Evolutionary conservation across 2,797 vertebrate species (phyloP), one percentile per base, ranked within the genome.

Genomic region (Prionace glauca): DNA sequence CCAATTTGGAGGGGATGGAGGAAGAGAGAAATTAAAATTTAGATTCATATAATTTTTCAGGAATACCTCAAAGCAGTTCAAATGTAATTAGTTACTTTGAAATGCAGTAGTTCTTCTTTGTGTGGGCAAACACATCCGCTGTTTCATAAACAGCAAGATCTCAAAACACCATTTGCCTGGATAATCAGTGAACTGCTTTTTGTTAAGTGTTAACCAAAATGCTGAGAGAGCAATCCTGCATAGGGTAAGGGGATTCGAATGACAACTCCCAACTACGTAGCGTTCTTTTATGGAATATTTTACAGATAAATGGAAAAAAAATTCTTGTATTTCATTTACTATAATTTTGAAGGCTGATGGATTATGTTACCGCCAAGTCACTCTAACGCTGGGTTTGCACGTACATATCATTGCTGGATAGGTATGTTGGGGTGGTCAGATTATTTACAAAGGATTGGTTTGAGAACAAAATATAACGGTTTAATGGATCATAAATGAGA

Each of bases 401-500:
- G 90, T 67, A 41, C 24, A 65, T 65, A 18, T 24, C 41, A 41
- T 12, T 92, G 50, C n/a, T 92, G 20, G 62, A 41, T 67, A 92
- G 62, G 8, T 20, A 36, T 65, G 62, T 18, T 32, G 14, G 56
- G 1, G 56, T 65, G 62, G 14, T 91, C 32, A 79, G n/a, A 10
- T 65, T 67, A 24, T 90, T 92, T 92, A 12, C 41, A n/a, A 67
- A 92, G n/a, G 8, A 62, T 69, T 69, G 65, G 65, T 69, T 69
- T 92, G n/a, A 67, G 9, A 62, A 41, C 9, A 12, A 69, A 65
- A 69, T 92, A 10, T 36, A 24, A 67, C 32, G 22, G 65, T 69
- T 90, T 41, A 92, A 92, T 92, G 41, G 65, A 92, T 92, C n/a
- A 41, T 41, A 69, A 67, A 92, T 69, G n/a, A 69, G n/a, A 69